These are phyloP conservation scores for Sinocyclocheilus rhinocerous DNA, from an alignment of 2,113 vertebrate species.

Conservation along the genomic window DNA sequence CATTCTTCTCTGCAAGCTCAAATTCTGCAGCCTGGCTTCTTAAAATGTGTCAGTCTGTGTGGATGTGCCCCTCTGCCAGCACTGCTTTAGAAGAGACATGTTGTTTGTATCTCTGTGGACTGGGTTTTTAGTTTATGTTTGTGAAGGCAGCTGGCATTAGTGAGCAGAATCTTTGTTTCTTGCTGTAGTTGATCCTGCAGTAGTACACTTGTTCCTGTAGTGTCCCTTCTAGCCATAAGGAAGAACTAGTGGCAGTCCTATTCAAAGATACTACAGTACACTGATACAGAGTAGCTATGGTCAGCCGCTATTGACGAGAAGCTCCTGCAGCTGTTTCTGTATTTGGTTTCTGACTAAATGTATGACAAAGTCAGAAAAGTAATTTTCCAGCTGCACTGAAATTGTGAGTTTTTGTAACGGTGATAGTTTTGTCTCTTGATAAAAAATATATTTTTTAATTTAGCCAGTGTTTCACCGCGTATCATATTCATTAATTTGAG, in stretches of 20 bases:
- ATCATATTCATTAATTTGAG: neutral
- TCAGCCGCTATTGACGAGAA: neutral
- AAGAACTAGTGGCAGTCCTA: neutral
- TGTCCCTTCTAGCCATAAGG: neutral
- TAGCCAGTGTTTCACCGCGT: neutral
- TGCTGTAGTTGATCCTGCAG: neutral
- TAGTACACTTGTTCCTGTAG: neutral
- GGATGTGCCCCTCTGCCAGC: neutral
- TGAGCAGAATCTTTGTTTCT: neutral
- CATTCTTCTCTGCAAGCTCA: neutral
- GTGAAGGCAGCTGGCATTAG: neutral
- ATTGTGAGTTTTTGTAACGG: neutral
- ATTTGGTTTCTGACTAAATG: neutral
- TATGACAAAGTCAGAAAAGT: too few relatives aligned
- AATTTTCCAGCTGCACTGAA: neutral
- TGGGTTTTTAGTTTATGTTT: neutral
- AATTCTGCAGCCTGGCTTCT: constrained; percentile 12
- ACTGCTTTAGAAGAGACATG: neutral
- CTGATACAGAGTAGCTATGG: neutral
- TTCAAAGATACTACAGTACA: neutral
- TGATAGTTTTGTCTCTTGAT: neutral
- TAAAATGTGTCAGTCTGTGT: neutral
- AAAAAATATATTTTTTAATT: neutral
- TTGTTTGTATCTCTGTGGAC: neutral
- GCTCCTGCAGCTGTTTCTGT: neutral